phyloP scores from a whole-genome alignment of 2,797 vertebrate genomes.

The Macrochelys suwanniensis region DNA sequence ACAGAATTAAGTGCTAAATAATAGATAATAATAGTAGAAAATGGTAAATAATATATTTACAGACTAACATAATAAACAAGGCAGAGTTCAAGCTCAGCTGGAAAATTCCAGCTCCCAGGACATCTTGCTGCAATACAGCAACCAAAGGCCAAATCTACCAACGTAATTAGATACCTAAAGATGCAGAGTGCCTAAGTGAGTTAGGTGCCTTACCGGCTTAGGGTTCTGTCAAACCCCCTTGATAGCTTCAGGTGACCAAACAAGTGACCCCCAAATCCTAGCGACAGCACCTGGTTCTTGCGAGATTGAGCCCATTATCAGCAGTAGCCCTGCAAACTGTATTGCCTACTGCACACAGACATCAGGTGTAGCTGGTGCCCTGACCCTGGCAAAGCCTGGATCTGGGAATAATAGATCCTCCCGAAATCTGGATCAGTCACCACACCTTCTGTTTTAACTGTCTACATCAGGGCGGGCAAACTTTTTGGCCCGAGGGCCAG shows the following conservation, averaged over 20 bases:
- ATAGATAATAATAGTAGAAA: constrained; percentile 59
- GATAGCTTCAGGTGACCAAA: neutral
- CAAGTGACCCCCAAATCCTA: constrained; percentile 19
- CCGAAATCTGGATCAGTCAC: neutral
- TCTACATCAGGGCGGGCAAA: neutral
- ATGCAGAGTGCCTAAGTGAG: neutral
- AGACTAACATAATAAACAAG: constrained; percentile 42
- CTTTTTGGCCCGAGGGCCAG: too few species aligned
- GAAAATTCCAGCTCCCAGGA: accelerated
- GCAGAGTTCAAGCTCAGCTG: accelerated
- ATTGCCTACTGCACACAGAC: accelerated
- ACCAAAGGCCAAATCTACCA: neutral
- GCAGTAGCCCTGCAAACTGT: constrained; percentile 10
- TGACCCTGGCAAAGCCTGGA: neutral
- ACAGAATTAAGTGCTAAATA: constrained; percentile 63
- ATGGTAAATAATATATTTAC: constrained; percentile 73
- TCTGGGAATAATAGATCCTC: neutral
- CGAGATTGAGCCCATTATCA: neutral
- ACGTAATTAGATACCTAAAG: neutral
- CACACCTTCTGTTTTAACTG: neutral
- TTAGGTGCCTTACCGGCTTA: accelerated
- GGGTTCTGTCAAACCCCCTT: neutral
- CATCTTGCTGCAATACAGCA: neutral
- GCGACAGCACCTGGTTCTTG: neutral
- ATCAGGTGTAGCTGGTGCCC: accelerated